These are phyloP conservation scores for Polypedilum pembai DNA, from an alignment of 1,140 invertebrate species.

Conservation along the genomic window DNA sequence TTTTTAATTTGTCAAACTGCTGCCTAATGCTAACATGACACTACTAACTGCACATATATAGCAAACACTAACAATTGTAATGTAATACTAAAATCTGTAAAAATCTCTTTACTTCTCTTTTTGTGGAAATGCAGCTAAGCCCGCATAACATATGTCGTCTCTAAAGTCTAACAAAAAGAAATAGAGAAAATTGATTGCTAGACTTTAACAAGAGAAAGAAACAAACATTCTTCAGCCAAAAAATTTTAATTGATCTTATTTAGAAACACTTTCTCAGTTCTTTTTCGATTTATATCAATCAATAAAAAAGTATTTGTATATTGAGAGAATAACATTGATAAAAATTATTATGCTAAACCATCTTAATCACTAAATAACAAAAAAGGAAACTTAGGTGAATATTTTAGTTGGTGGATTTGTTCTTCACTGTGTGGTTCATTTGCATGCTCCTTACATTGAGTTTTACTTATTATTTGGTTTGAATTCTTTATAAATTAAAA, in stretches of 20 bases:
- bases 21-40: constrained; percentile 23
- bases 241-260: constrained; percentile 3
- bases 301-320: constrained; percentile 14
- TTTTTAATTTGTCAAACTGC: constrained; percentile 5
- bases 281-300: neutral
- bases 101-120: neutral
- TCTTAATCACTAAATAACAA: neutral
- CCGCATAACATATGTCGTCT: constrained; percentile 36
- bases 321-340: neutral
- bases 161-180: constrained; percentile 32
- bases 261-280: neutral
- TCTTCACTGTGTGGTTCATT: neutral
- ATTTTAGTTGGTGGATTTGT: neutral
- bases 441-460: neutral
- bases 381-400: constrained; percentile 2
- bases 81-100: constrained; percentile 27
- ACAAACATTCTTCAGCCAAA: neutral
- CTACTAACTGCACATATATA: neutral
- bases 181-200: constrained; percentile 15
- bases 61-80: constrained; percentile 20
- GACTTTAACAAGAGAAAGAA: neutral
- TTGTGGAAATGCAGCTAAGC: constrained; percentile 33
- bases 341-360: neutral
- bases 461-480: neutral
- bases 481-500: neutral